phyloP scores from a whole-genome alignment of 2,888 invertebrate genomes.

The Pimpla rufipes region DNA sequence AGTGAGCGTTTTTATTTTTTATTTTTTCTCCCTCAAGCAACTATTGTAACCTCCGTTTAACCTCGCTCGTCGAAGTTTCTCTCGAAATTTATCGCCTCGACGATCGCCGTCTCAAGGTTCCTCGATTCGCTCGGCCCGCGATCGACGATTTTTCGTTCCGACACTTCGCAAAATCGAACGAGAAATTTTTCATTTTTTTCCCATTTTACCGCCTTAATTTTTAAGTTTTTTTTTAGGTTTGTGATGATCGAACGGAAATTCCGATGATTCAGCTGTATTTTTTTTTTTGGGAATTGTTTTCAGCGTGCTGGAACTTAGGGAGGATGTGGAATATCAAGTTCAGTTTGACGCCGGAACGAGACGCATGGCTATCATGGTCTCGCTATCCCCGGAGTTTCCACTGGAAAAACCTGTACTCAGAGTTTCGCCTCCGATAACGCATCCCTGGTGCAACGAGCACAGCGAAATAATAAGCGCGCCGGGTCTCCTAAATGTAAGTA shows the following conservation, averaged over 20 bases:
- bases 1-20: conserved; percentile 86
- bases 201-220: conserved; percentile 34
- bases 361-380: conserved; percentile 89
- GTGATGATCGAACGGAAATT: conserved; percentile 11
- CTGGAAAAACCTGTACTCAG: conserved; percentile 91
- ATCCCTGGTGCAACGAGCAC: conserved; percentile 91
- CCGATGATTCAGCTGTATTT: conserved; percentile 10
- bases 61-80: conserved; percentile 72
- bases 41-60: conserved; percentile 73
- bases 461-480: conserved; percentile 91
- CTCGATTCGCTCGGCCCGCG: background rate
- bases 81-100: conserved; percentile 50
- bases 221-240: conserved; percentile 1
- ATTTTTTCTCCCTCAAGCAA: background rate
- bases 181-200: background rate
- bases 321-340: conserved; percentile 91
- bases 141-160: background rate
- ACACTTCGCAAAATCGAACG: background rate
- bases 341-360: conserved; percentile 89
- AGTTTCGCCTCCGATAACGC: conserved; percentile 89
- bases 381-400: conserved; percentile 91
- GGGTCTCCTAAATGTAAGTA: conserved; percentile 90
- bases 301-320: conserved; percentile 90
- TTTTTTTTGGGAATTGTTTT: conserved; percentile 33
- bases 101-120: background rate